phyloP scores from a whole-genome alignment of 2,888 invertebrate species.

The Tubiluchus corallicola region DNA sequence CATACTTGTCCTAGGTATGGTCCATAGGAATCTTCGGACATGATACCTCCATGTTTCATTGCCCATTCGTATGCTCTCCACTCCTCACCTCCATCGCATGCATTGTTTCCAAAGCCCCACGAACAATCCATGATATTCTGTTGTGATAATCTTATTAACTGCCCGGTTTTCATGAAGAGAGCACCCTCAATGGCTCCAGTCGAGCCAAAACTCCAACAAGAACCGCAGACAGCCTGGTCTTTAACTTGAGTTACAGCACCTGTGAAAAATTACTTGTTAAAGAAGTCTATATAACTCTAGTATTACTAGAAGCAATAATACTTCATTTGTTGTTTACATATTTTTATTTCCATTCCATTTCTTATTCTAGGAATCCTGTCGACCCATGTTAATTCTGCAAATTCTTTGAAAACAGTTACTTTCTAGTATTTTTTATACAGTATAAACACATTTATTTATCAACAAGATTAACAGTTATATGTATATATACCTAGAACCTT shows the following conservation, averaged over 20 bases:
- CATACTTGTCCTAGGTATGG: conserved; percentile 71
- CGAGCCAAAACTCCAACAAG: conserved; percentile 92
- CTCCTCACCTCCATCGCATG: conserved; percentile 95
- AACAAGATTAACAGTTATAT: too few species aligned
- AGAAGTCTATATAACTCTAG: too few species aligned
- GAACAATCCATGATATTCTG: conserved; percentile 89
- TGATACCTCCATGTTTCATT: conserved; percentile 64
- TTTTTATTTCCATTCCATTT: too few species aligned
- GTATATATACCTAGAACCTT: too few species aligned
- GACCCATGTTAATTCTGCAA: too few species aligned
- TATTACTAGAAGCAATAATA: too few species aligned
- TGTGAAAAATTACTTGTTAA: conserved; percentile 14
- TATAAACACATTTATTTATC: too few species aligned
- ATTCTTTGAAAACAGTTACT: too few species aligned
- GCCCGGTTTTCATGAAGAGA: conserved; percentile 43
- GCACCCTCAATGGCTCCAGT: conserved; percentile 83
- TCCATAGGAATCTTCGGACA: conserved; percentile 76
- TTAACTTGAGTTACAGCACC: conserved; percentile 81
- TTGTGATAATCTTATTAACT: conserved; percentile 63
- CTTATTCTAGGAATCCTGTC: too few species aligned
- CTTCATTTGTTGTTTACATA: too few species aligned
- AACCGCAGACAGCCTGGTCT: conserved; percentile 94
- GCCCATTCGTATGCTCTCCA: conserved; percentile 84
- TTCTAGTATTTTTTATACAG: too few species aligned
- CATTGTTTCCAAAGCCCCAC: conserved; percentile 90